Evolutionary conservation across 2,888 invertebrate species (phyloP).

Genomic region (Nephrotoma guestfalica): DNA sequence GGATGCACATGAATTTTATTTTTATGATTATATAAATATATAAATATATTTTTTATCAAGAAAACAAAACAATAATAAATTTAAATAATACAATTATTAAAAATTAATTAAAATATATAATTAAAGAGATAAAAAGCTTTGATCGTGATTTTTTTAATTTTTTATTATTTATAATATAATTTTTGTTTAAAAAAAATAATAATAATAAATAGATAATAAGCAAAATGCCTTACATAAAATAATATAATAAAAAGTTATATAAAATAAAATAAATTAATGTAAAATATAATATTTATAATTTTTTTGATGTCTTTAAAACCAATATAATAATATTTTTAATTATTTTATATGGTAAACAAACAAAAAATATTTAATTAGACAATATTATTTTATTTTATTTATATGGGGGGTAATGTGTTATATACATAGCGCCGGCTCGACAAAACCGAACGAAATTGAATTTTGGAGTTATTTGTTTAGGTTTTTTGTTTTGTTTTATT

Average conservation of each 20-base stretch:
- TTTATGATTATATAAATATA: background rate
- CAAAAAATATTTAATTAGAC: background rate
- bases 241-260: background rate
- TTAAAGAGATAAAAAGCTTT: background rate
- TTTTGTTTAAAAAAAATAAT: background rate
- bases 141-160: background rate
- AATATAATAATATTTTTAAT: background rate
- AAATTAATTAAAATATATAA: background rate
- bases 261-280: background rate
- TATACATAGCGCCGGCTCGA: background rate
- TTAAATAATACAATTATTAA: background rate
- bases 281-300: background rate
- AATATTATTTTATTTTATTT: background rate
- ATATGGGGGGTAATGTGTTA: background rate
- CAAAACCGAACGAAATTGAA: background rate
- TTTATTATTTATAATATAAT: background rate
- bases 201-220: background rate
- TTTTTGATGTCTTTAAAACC: background rate
- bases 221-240: background rate
- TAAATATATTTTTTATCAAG: background rate
- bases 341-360: background rate
- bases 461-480: background rate
- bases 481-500: background rate
- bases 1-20: background rate
- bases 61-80: background rate